Base-by-base conservation (phyloP, 2,797 vertebrate species). In the Clamator glandarius region DNA sequence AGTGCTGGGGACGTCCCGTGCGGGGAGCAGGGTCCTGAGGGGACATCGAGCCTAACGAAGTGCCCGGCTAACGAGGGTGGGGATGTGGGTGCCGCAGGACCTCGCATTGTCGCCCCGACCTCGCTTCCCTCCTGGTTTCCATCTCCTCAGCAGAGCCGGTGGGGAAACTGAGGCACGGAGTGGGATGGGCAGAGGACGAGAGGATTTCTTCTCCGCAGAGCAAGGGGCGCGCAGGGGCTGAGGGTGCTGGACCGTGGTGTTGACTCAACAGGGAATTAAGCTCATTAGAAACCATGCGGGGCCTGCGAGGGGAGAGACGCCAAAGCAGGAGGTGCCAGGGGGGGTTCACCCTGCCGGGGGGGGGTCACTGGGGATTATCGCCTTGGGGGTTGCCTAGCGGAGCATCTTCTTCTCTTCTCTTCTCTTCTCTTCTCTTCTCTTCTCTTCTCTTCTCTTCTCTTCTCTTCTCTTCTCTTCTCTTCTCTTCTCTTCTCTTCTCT, bases 191-290 rank as follows among this genome's bases (percentile, higher is more conserved):
- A n/a, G n/a, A 42, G n/a, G n/a, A n/a, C n/a, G 42, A 42, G 42
- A 15, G 42, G 42, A 44, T 44, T n/a, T n/a, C n/a, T n/a, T n/a
- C n/a, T n/a, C n/a, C n/a, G 39, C 39, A 10, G 39, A 41, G 39
- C 39, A 41, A 11, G 61, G 42, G 50, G 74, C 58, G n/a, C n/a
- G n/a, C 25, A 26, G 51, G 74, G n/a, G 51, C 63, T 44, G 31
- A 54, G 58, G n/a, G 25, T 87, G 80, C 66, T 73, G 51, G 84
- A 66, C 72, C 91, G 31, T 80, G 63, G 68, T 95, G 91, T 96
- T 93, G 95, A 66, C 73, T 89, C 93, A 93, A 93, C 95, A 96
- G 82, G 55, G 90, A 92, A 70, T 85, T 91, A 87, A 74, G 68
- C 84, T 93, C 69, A 33, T 95, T 93, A 93, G 36, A 62, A 69